These are phyloP conservation scores for Thymallus thymallus DNA, from an alignment of 2,113 vertebrate genomes.

Conservation along the genomic window DNA sequence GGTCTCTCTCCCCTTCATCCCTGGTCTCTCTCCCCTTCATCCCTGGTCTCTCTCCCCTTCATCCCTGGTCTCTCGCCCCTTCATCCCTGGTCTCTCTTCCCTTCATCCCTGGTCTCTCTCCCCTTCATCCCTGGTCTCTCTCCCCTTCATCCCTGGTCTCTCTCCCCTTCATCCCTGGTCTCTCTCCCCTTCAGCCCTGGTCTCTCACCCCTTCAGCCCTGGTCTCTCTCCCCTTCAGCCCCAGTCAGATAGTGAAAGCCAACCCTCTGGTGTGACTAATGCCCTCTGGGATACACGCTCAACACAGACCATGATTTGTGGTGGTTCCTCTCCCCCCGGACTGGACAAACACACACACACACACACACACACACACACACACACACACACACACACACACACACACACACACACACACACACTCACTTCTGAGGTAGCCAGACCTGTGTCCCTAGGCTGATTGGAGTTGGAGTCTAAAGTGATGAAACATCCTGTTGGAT, in stretches of 20 bases:
- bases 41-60: no score
- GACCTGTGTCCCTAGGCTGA: conserved; percentile 28
- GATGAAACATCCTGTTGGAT: conserved; percentile 22
- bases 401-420: no score
- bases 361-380: no score
- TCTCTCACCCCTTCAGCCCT: no score
- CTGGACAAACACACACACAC: no score
- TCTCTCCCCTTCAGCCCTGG: not conserved
- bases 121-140: no score
- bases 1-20: not conserved
- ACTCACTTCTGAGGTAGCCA: conserved; percentile 31
- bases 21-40: no score
- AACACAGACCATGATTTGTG: conserved; percentile 17
- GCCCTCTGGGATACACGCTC: conserved; percentile 13
- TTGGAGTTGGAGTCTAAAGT: conserved; percentile 43
- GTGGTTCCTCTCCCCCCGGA: no score
- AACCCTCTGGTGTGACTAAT: conserved; percentile 16
- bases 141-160: no score
- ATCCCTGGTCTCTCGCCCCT: no score
- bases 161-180: not conserved
- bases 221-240: not conserved
- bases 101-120: conserved; percentile 9
- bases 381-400: no score
- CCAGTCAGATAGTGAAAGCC: conserved; percentile 28
- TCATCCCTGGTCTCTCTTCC: no score